phyloP scores from a whole-genome alignment of 2,113 vertebrate genomes.

The Penelope pileata region DNA sequence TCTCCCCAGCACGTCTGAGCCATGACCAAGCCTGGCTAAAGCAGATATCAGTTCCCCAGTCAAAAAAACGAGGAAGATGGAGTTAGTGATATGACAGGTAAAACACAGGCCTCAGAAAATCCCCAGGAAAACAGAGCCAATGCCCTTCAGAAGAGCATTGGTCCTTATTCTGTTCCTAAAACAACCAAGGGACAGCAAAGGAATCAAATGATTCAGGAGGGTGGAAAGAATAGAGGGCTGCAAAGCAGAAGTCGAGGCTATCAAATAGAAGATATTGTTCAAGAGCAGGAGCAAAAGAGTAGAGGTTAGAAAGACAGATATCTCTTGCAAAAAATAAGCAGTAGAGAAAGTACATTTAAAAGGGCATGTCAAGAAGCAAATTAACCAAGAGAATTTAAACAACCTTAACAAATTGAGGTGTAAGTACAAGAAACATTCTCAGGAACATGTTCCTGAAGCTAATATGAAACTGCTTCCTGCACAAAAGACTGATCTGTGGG shows the following conservation, averaged over 20 bases:
- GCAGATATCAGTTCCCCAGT: not conserved
- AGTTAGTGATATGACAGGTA: not conserved
- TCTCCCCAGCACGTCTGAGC: not conserved
- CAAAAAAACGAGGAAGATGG: not conserved
- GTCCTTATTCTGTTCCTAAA: not conserved
- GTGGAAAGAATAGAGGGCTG: not conserved
- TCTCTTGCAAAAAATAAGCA: not conserved
- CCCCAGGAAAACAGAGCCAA: not conserved
- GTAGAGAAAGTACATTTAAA: not conserved
- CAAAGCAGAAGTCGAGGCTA: constrained; percentile 3
- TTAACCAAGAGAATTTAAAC: constrained; percentile 54
- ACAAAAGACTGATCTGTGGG: not conserved
- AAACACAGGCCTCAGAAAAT: not conserved
- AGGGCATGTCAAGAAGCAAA: constrained; percentile 47
- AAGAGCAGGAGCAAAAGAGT: not conserved
- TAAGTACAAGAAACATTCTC: constrained; percentile 44
- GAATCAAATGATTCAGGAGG: not conserved
- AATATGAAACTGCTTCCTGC: constrained; percentile 35
- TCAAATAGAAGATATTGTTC: not conserved
- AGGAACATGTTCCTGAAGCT: not conserved
- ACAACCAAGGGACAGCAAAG: not conserved
- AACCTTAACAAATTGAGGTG: constrained; percentile 28
- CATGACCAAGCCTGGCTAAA: not conserved
- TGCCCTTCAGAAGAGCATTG: not conserved
- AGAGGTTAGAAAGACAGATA: not conserved